These are phyloP conservation scores for Cirrhinus molitorella DNA, from an alignment of 2,797 vertebrate genomes.

Conservation along the genomic window DNA sequence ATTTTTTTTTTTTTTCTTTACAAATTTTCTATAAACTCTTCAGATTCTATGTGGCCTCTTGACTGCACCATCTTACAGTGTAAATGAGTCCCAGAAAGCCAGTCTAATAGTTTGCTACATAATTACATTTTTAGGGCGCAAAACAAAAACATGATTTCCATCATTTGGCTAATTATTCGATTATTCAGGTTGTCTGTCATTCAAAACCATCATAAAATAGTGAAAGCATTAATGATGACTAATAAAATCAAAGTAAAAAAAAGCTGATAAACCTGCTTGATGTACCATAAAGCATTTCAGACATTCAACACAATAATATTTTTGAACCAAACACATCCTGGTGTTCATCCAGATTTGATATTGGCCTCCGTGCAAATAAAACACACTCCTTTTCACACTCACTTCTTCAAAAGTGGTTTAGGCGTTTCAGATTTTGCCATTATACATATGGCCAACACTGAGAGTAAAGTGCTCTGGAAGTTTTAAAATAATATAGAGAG, in stretches of 20 bases:
- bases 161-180: neutral
- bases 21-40: conserved; percentile 11
- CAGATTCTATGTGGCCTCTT: conserved; percentile 4
- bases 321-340: conserved; percentile 13
- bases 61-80: conserved; percentile 52
- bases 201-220: neutral
- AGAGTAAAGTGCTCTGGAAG: conserved; percentile 71
- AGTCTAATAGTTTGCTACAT: conserved; percentile 25
- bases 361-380: conserved; percentile 33
- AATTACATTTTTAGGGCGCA: neutral
- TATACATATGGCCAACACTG: conserved; percentile 38
- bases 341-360: conserved; percentile 2
- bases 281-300: conserved; percentile 45
- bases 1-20: neutral
- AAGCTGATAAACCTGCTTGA: neutral
- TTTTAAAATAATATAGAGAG: conserved; percentile 9
- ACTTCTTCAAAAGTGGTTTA: conserved; percentile 29
- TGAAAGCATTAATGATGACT: neutral
- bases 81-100: conserved; percentile 49
- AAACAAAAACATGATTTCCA: neutral
- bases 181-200: neutral
- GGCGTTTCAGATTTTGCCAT: conserved; percentile 36
- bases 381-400: conserved; percentile 20
- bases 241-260: neutral
- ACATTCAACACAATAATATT: conserved; percentile 33